phyloP scores from a whole-genome alignment of 2,113 vertebrate species.

The Meles meles region DNA sequence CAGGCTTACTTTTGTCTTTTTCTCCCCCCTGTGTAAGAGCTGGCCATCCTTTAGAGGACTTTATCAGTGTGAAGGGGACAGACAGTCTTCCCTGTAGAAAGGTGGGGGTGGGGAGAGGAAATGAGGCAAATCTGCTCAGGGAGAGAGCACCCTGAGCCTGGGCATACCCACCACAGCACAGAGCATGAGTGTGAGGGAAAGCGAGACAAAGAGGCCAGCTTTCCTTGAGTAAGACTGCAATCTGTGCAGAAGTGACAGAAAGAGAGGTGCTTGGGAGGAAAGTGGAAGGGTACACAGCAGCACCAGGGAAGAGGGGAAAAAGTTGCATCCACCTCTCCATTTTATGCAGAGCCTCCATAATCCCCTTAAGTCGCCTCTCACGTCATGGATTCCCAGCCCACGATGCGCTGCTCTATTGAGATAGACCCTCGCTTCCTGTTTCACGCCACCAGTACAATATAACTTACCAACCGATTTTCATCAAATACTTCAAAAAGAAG shows the following conservation, averaged over 20 bases:
- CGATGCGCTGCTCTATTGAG: background rate
- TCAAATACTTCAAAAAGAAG: conserved; percentile 98
- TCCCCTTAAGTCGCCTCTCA: too few species aligned
- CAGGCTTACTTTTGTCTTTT: background rate
- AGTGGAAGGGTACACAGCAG: background rate
- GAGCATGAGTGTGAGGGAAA: background rate
- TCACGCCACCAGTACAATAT: background rate
- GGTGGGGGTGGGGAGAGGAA: background rate
- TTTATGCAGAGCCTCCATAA: background rate
- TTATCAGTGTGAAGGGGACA: background rate
- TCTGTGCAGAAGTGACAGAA: background rate
- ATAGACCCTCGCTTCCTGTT: background rate
- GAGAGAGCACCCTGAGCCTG: background rate
- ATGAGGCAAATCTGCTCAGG: background rate
- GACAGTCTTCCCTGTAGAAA: background rate
- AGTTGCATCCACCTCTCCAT: too few species aligned
- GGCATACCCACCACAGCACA: background rate
- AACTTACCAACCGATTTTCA: conserved; percentile 97
- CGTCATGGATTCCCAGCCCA: background rate
- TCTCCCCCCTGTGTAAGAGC: background rate
- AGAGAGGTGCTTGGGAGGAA: background rate
- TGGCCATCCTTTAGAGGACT: background rate
- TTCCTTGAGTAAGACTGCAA: background rate
- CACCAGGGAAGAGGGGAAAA: background rate
- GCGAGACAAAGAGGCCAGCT: background rate